Conservation (phyloP, 2,113 vertebrate genomes). For the Centropus unirufus region DNA sequence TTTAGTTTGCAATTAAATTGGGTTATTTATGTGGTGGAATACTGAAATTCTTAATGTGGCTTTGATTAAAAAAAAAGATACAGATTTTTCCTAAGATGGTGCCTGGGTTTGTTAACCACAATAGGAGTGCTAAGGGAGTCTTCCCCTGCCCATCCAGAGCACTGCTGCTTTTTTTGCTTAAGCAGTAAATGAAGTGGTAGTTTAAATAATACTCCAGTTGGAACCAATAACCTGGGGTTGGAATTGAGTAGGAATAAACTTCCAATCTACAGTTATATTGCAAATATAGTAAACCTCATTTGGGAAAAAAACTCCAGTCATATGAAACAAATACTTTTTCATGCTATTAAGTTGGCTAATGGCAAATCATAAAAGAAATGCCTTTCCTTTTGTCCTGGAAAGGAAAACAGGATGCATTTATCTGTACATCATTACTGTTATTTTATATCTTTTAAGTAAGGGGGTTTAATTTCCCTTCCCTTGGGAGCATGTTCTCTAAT, state of each 20-base stretch:
- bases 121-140: not conserved
- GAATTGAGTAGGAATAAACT: not conserved
- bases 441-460: not conserved
- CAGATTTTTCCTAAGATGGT: not conserved
- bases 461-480: not conserved
- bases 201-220: not conserved
- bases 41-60: not conserved
- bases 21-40: not conserved
- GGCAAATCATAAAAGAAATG: not conserved
- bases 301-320: not conserved
- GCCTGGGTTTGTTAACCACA: not conserved
- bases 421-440: not conserved
- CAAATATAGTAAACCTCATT: not conserved
- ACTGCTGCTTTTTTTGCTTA: not conserved
- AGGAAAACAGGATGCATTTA: not conserved
- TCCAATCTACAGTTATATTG: not conserved
- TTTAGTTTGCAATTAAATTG: not conserved
- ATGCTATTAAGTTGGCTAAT: not conserved
- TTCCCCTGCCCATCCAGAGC: not conserved
- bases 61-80: not conserved
- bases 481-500: not conserved
- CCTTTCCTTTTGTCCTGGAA: not conserved
- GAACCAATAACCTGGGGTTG: not conserved
- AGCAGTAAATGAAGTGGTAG: not conserved
- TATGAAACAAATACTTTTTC: not conserved